These are phyloP conservation scores for Nannoperca obscura DNA, from an alignment of 2,797 vertebrate genomes.

Conservation along the genomic window DNA sequence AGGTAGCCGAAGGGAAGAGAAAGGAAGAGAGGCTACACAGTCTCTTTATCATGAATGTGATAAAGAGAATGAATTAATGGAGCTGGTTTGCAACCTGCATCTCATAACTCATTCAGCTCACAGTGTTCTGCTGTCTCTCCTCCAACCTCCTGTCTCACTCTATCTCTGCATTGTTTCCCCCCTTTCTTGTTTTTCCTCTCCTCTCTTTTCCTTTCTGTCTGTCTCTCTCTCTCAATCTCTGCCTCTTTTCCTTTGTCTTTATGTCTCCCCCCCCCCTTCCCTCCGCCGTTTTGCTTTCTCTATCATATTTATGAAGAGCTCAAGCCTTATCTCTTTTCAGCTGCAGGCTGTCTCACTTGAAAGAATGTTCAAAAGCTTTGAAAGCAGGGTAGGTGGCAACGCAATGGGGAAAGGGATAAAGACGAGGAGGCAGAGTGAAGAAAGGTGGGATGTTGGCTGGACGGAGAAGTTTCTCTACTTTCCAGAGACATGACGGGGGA, in stretches of 20 bases:
- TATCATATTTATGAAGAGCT: conserved; percentile 84
- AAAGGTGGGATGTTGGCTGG: conserved; percentile 63
- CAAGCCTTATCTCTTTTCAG: conserved; percentile 80
- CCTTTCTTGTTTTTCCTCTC: conserved; percentile 40
- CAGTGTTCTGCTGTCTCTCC: conserved; percentile 61
- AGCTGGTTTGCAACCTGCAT: conserved; percentile 62
- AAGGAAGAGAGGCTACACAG: conserved; percentile 42
- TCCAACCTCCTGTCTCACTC: conserved; percentile 47
- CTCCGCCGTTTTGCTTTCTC: conserved; percentile 69
- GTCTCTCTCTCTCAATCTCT: conserved; percentile 18
- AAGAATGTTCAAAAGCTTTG: conserved; percentile 81
- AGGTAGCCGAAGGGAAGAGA: conserved; percentile 50
- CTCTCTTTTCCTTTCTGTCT: conserved; percentile 39
- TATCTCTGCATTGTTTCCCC: conserved; percentile 35
- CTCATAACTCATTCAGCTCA: conserved; percentile 79
- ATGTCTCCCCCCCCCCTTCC: conserved; percentile 41
- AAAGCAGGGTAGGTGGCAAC: conserved; percentile 74
- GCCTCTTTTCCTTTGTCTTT: background rate
- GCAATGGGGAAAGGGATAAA: conserved; percentile 66
- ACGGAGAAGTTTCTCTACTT: conserved; percentile 65
- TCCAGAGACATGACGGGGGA: conserved; percentile 21
- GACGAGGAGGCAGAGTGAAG: conserved; percentile 51
- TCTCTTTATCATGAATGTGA: conserved; percentile 68
- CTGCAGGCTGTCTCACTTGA: conserved; percentile 83
- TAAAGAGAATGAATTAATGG: conserved; percentile 72